Evolutionary conservation across 2,797 vertebrate genomes (phyloP).

Genomic region (Lacerta bilineata): DNA sequence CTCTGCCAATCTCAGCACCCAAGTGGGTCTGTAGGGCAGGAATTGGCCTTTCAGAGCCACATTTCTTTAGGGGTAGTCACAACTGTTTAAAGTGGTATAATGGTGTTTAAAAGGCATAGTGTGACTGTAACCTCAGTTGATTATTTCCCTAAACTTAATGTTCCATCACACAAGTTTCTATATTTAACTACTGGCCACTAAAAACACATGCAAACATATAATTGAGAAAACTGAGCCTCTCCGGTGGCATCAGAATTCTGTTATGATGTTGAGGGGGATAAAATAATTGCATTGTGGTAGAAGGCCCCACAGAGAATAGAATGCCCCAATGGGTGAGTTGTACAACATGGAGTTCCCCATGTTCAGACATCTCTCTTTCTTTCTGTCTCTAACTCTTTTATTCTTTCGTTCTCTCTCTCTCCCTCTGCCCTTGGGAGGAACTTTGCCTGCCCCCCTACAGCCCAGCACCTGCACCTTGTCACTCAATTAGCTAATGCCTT

Average conservation of each 20-base stretch:
- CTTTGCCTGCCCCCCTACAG: neutral
- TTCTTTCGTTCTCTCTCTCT: neutral
- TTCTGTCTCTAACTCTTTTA: neutral
- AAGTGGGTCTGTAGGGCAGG: too few relatives aligned
- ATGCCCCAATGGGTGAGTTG: neutral
- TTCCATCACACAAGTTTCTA: too few relatives aligned
- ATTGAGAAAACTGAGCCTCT: too few relatives aligned
- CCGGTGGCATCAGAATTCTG: neutral
- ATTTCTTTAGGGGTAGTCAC: too few relatives aligned
- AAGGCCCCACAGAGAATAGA: neutral
- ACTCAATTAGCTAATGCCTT: slow-evolving; percentile 24
- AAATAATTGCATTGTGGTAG: neutral
- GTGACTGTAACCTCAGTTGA: too few relatives aligned
- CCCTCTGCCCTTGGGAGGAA: neutral
- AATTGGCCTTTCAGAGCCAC: too few relatives aligned
- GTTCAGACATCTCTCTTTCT: neutral
- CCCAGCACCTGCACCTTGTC: slow-evolving; percentile 7
- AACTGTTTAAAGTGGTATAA: too few relatives aligned
- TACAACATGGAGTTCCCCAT: neutral
- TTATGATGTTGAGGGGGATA: neutral
- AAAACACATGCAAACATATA: too few relatives aligned
- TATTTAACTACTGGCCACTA: too few relatives aligned
- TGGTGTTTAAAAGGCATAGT: too few relatives aligned
- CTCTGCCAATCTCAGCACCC: too few relatives aligned
- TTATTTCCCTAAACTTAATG: too few relatives aligned